Evolutionary conservation across 2,888 invertebrate genomes (phyloP).

Genomic region (Drosophila paracracens): DNA sequence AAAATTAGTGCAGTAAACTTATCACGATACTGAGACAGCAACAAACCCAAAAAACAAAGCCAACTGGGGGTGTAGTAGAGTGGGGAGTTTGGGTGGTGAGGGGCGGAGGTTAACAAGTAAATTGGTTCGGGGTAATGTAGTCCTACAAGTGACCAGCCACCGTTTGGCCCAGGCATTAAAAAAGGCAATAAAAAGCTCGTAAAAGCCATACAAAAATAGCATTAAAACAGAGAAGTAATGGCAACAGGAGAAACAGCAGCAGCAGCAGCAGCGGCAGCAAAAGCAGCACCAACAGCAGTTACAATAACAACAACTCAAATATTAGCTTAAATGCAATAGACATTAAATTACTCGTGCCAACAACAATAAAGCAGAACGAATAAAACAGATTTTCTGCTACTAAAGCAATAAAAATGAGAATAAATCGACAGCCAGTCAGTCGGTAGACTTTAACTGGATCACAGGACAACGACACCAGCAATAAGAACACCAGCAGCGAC

Average conservation of each 20-base stretch:
- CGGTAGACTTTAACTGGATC: constrained; percentile 46
- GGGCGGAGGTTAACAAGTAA: constrained; percentile 7
- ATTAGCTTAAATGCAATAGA: constrained; percentile 78
- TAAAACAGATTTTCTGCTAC: constrained; percentile 81
- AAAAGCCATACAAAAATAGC: constrained; percentile 64
- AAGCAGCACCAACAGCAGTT: constrained; percentile 30
- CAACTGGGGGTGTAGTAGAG: constrained; percentile 7
- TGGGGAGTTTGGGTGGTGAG: constrained; percentile 12
- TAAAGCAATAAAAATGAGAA: constrained; percentile 71
- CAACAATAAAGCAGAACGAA: constrained; percentile 72
- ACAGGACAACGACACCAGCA: constrained; percentile 10
- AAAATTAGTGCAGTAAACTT: constrained; percentile 74
- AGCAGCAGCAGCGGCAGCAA: constrained; percentile 28
- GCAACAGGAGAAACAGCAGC: constrained; percentile 3
- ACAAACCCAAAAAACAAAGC: constrained; percentile 24
- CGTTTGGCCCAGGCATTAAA: constrained; percentile 67
- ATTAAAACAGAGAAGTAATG: constrained; percentile 48
- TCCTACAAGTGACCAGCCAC: constrained; percentile 57
- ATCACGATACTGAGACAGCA: constrained; percentile 42
- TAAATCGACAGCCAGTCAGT: constrained; percentile 34
- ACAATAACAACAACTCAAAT: constrained; percentile 57
- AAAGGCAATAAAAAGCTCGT: constrained; percentile 73
- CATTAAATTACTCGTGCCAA: constrained; percentile 75
- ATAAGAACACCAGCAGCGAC: constrained; percentile 6
- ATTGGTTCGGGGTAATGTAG: constrained; percentile 19